Evolutionary conservation across 2,888 invertebrate genomes (phyloP).

Genomic region (Trichogramma evanescens): DNA sequence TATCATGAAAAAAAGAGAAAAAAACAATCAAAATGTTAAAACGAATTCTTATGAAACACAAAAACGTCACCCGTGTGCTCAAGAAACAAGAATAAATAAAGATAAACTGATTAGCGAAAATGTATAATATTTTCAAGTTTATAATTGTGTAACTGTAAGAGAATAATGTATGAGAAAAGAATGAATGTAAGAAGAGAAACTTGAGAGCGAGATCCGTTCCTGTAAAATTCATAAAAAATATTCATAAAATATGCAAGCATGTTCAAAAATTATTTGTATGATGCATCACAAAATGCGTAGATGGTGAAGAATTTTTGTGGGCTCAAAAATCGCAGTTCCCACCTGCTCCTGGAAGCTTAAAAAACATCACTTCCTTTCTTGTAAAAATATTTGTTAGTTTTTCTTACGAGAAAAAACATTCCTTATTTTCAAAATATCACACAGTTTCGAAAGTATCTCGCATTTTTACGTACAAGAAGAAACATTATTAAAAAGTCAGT

Average conservation of each 20-base stretch:
- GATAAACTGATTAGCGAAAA: not conserved
- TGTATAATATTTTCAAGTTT: not conserved
- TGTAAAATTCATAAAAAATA: slow-evolving; percentile 48
- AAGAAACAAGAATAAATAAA: slow-evolving; percentile 1
- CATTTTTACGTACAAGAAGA: slow-evolving; percentile 19
- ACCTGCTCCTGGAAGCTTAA: slow-evolving; percentile 49
- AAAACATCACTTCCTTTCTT: slow-evolving; percentile 48
- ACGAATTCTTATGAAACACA: not conserved
- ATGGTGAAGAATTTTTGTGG: slow-evolving; percentile 46
- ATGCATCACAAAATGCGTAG: slow-evolving; percentile 49
- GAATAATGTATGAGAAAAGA: not conserved
- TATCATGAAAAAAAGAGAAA: slow-evolving; percentile 40
- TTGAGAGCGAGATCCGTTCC: slow-evolving; percentile 46
- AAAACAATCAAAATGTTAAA: slow-evolving; percentile 11
- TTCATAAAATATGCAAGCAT: slow-evolving; percentile 50
- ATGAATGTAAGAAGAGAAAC: slow-evolving; percentile 11
- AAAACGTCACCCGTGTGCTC: not conserved
- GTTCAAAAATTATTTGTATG: slow-evolving; percentile 50
- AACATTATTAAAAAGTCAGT: too few species aligned
- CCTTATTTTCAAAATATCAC: slow-evolving; percentile 26
- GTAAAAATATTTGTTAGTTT: slow-evolving; percentile 31
- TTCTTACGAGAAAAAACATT: slow-evolving; percentile 33
- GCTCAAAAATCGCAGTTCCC: slow-evolving; percentile 48
- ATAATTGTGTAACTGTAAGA: slow-evolving; percentile 5
- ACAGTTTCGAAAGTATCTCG: slow-evolving; percentile 22